These are phyloP conservation scores for Echiichthys vipera DNA, from an alignment of 2,797 vertebrate species.

Conservation along the genomic window DNA sequence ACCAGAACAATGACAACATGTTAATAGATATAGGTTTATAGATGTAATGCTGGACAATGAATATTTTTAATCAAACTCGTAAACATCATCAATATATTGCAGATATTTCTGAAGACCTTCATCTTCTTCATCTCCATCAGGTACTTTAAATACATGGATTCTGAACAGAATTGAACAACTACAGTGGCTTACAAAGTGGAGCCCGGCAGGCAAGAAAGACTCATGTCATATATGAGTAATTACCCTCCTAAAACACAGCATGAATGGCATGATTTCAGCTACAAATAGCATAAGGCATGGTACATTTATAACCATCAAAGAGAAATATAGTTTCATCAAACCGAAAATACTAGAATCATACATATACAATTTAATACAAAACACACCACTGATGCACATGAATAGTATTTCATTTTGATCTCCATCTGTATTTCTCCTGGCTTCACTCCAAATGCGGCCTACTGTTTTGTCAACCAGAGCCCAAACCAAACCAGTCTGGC, in stretches of 20 bases:
- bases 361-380: not conserved
- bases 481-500: slow-evolving; percentile 37
- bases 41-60: not conserved
- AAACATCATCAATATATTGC: not conserved
- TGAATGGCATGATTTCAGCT: not conserved
- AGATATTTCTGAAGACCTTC: not conserved
- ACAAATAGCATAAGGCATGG: slow-evolving; percentile 1
- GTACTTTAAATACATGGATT: not conserved
- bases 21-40: not conserved
- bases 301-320: slow-evolving; percentile 2
- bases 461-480: slow-evolving; percentile 4
- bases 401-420: not conserved
- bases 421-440: slow-evolving; percentile 39
- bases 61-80: not conserved
- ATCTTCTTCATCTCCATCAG: not conserved
- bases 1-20: not conserved
- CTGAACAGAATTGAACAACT: not conserved
- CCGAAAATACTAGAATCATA: not conserved
- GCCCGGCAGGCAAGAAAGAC: slow-evolving; percentile 3
- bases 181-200: not conserved
- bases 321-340: not conserved
- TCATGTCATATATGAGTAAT: slow-evolving; percentile 26
- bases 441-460: slow-evolving; percentile 7
- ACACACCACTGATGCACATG: slow-evolving; percentile 1
- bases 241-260: not conserved